Conservation (phyloP, 2,888 invertebrate species). For the Formica aserva region DNA sequence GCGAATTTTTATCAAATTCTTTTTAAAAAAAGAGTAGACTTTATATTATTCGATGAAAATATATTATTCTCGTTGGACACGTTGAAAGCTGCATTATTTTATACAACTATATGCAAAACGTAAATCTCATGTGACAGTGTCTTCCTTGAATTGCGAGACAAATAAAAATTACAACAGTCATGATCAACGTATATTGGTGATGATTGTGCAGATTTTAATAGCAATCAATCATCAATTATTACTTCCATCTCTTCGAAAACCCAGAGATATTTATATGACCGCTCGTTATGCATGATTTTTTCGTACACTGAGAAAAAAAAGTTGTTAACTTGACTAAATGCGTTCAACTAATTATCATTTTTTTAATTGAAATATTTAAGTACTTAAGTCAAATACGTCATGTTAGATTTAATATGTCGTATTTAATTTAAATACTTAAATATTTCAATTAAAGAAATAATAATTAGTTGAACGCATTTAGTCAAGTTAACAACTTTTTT, state of each 20-base stretch:
- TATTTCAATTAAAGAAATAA: too few relatives aligned
- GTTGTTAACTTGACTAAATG: too few relatives aligned
- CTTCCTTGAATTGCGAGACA: background rate
- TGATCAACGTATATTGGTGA: background rate
- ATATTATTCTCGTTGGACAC: background rate
- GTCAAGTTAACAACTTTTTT: too few relatives aligned
- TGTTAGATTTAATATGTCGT: too few relatives aligned
- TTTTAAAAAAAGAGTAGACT: background rate
- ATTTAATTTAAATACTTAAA: too few relatives aligned
- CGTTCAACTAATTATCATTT: too few relatives aligned
- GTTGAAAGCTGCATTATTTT: background rate
- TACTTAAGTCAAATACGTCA: too few relatives aligned
- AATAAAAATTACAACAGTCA: conserved; percentile 10
- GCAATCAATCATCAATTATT: conserved; percentile 31
- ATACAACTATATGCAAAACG: background rate
- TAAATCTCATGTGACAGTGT: background rate
- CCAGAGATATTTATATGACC: conserved; percentile 12
- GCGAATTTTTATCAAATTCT: background rate
- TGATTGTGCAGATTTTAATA: conserved; percentile 13
- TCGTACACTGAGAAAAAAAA: too few relatives aligned
- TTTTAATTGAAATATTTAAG: too few relatives aligned
- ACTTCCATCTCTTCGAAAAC: conserved; percentile 17
- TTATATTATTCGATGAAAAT: background rate
- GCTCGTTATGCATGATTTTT: background rate
- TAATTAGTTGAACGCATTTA: too few relatives aligned